Percentiles rank a stretch among this genome's conserved stretches.
Conservation (phyloP, 37 sponge, comb jelly and placozoan genomes). For the Crambe crambe region DNA sequence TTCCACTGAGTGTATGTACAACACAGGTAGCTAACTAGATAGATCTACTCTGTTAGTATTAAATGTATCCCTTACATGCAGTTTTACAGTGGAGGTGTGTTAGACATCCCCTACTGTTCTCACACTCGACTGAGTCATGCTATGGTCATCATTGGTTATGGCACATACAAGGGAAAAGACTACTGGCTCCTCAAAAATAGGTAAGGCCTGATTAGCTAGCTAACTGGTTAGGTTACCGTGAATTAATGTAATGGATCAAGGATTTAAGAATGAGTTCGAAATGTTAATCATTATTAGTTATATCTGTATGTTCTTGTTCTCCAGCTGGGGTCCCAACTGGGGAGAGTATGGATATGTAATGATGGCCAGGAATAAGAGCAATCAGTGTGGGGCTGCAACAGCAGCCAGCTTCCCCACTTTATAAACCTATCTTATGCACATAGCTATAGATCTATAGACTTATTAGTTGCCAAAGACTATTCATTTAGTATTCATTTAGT, state of each 20-base stretch:
- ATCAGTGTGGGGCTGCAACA: slow-evolving; percentile 67
- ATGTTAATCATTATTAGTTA: too few species aligned
- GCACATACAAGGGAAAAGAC: slow-evolving; percentile 33
- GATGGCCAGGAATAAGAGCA: slow-evolving; percentile 55
- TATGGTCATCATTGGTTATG: slow-evolving; percentile 52
- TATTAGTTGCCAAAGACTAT: not conserved
- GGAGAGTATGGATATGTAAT: slow-evolving; percentile 62
- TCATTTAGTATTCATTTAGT: not conserved
- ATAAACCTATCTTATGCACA: not conserved
- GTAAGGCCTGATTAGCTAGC: not conserved
- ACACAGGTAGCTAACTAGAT: too few species aligned
- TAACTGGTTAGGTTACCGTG: too few species aligned
- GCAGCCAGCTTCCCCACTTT: slow-evolving; percentile 53
- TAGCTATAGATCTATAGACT: too few species aligned
- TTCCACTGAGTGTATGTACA: too few species aligned
- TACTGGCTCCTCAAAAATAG: slow-evolving; percentile 65
- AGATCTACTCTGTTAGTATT: too few species aligned
- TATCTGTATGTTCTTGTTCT: slow-evolving; percentile 34
- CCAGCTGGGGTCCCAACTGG: slow-evolving; percentile 69
- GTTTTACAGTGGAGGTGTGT: slow-evolving; percentile 58
- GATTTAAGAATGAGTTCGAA: too few species aligned
- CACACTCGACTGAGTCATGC: slow-evolving; percentile 32
- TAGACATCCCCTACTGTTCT: slow-evolving; percentile 41
- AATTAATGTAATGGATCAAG: too few species aligned
- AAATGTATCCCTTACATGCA: too few species aligned